Percentiles rank a stretch among this genome's conserved stretches.
Evolutionary conservation across 2,888 invertebrate species (phyloP).

Genomic region (Synanthedon vespiformis): DNA sequence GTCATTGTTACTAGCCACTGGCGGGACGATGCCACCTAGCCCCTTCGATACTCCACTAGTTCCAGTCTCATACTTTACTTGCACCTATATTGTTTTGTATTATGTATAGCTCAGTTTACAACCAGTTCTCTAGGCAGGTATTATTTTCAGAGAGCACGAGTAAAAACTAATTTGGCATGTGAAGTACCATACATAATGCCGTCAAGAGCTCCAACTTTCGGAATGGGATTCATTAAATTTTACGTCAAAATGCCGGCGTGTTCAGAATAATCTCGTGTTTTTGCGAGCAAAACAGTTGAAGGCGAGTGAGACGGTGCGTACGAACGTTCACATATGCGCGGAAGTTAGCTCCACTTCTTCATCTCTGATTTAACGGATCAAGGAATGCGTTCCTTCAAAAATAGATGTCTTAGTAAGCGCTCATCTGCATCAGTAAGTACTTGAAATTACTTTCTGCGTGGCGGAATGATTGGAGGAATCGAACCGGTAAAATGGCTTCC

Average conservation of each 20-base stretch:
- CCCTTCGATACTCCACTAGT: conserved; percentile 22
- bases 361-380: conserved; percentile 62
- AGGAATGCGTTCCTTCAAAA: conserved; percentile 52
- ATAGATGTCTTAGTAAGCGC: conserved; percentile 46
- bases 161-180: neutral
- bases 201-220: neutral
- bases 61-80: neutral
- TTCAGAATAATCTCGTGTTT: conserved; percentile 11
- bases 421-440: conserved; percentile 50
- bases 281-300: conserved; percentile 24
- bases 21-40: conserved; percentile 43
- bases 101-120: neutral
- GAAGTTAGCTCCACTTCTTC: conserved; percentile 53
- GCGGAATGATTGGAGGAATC: conserved; percentile 56
- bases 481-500: conserved; percentile 54
- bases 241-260: neutral
- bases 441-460: conserved; percentile 64
- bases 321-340: conserved; percentile 47
- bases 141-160: neutral
- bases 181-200: neutral
- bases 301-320: conserved; percentile 46
- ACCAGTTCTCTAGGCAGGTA: neutral
- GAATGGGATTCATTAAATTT: neutral
- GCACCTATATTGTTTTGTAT: neutral
- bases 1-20: conserved; percentile 66